These are phyloP conservation scores for Melanotus villosus DNA, from an alignment of 2,888 invertebrate genomes.

Conservation along the genomic window DNA sequence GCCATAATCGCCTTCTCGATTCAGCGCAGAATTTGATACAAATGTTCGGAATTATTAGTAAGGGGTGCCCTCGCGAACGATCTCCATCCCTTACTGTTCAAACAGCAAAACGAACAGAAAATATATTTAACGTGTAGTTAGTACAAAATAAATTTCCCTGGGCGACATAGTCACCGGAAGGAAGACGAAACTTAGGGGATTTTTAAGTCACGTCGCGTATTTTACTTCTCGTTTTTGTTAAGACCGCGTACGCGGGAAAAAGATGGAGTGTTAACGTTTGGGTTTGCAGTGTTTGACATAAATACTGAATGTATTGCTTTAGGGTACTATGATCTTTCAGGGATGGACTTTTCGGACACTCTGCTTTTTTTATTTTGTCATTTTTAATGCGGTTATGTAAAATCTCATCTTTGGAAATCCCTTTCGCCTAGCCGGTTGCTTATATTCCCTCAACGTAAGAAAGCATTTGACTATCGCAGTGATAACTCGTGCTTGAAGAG, in stretches of 20 bases:
- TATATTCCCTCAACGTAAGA: no score
- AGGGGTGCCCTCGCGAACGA: neutral
- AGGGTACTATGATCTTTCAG: conserved; percentile 40
- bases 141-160: conserved; percentile 44
- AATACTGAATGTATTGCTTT: conserved; percentile 40
- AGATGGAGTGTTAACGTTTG: conserved; percentile 40
- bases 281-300: conserved; percentile 40
- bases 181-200: conserved; percentile 38
- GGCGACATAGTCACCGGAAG: conserved; percentile 48
- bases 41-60: conserved; percentile 3
- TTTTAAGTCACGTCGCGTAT: conserved; percentile 41
- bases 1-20: conserved; percentile 22
- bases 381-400: neutral
- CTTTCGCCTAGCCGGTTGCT: no score
- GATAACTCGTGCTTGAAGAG: no score
- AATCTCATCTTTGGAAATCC: no score
- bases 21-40: conserved; percentile 11
- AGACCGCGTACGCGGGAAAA: conserved; percentile 25
- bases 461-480: no score
- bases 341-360: conserved; percentile 28
- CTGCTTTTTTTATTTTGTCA: no score
- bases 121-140: conserved; percentile 47
- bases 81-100: conserved; percentile 19
- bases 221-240: conserved; percentile 25
- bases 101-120: conserved; percentile 43